Base-by-base conservation (phyloP, 2,888 invertebrate species). In the Venusia cambrica region DNA sequence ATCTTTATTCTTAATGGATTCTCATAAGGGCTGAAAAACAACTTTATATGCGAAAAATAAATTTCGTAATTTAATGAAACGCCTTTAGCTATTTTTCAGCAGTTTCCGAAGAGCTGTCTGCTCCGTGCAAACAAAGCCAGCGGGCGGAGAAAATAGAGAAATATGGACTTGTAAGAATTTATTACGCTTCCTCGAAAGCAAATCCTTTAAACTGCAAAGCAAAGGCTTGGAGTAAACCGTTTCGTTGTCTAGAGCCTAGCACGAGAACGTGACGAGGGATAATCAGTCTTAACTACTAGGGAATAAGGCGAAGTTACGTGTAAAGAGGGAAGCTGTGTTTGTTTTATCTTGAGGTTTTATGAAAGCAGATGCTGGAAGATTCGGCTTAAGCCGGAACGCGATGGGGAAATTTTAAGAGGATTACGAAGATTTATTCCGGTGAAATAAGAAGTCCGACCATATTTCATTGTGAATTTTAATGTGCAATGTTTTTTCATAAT, bases 121-220 rank as follows among this genome's bases (percentile, higher is more conserved):
- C 13, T 8, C 17, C 9, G 9, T 13, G 13, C 24, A 24, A 31
- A 32, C 13, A 22, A 25, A 5, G 9, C 1, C 31, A 8, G 6
- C 13, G 15, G 5, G n/a, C n/a, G 7, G 20, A 25, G 12, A 30
- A 30, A 17, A 21, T 14, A 26, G 18, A 20, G 21, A 39, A 26
- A 18, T 15, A 30, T 17, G 12, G 17, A 25, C 35, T 36, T 31
- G 31, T 35, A 40, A 40, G 35, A 40, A 39, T 40, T 40, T 40
- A 35, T 35, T 40, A 28, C 31, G 35, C 18, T 35, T 34, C 24
- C 19, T 17, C 33, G 28, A 20, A 31, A 40, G 26, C 40, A 40
- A 54, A 59, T 57, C 58, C 63, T 54, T 57, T 62, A 51, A 57
- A 42, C 49, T 35, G 41, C 48, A 57, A 55, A 63, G 62, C 48